Evolutionary conservation across 1,140 invertebrate genomes (phyloP), one percentile per base, ranked within the genome.

Genomic region (Drosophila ambigua): DNA sequence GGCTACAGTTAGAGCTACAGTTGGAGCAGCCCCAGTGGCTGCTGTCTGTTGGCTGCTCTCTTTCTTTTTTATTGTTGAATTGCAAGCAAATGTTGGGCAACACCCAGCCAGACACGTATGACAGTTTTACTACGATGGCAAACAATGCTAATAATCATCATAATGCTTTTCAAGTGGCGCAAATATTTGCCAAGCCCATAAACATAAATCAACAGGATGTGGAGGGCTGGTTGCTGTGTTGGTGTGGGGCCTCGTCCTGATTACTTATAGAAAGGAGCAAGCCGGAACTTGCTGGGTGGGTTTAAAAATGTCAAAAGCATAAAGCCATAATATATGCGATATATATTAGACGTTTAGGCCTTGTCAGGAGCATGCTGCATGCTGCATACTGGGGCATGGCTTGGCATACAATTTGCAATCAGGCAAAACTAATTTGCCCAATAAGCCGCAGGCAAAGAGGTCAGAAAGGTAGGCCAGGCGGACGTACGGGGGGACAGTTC

Each of bases 131-230:
- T 67, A 59, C 71, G 46, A 79, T 72, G 74, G 66, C 78, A 87
- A 88, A 88, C 76, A 88, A 71, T 81, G 68, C 72, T 72, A 83
- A 83, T 88, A 87, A 83, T 78, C 65, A 88, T 79, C 77, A 74
- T 78, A 78, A 82, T 75, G 71, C 60, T 75, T 69, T 68, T 68
- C 49, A 84, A 84, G 80, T 84, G 74, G 51, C 60, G 81, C 69
- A 87, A 82, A 81, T 87, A 82, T 87, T 87, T 82, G 78, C 52
- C 62, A 81, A 74, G 50, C 45, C 74, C 78, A 82, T 85, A 67
- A 85, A 82, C 82, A 85, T 87, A 87, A 87, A 87, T 87, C 83
- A 88, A 63, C 48, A 60, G 60, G 55, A 60, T 48, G 51, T 68
- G 16, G 67, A 63, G 51, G 53, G 26, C 20, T 20, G 16, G 24